Base-by-base conservation (phyloP, 2,113 vertebrate genomes). In the Bubo blakistoni region DNA sequence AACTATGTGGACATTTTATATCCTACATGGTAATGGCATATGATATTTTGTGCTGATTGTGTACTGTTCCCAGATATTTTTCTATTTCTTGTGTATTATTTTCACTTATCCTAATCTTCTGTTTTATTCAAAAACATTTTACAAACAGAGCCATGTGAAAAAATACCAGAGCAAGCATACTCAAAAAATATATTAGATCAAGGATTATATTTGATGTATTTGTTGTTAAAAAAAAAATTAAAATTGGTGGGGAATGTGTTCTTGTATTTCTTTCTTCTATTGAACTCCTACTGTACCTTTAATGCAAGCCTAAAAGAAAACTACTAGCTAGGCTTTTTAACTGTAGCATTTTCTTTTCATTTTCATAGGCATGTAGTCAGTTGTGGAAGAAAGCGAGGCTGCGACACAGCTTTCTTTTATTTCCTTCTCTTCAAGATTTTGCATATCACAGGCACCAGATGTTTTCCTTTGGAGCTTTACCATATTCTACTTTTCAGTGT, bases 1-100 rank as follows among this genome's bases (percentile, higher is more conserved):
- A 94, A 24, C 21, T 84, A 13, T 65, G 24, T 72, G n/a, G 26
- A 16, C 86, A 47, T 88, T 95, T 95, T 80, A 29, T 90, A n/a
- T 72, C 13, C 26, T 71, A 9, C 59, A 3, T 80, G 29, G 36
- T 81, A 58, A 49, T 46, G 72, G 21, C 24, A 44, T 61, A 17
- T 38, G 34, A 10, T 69, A 61, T 69, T 83, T 94, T 70, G 27
- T 88, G 34, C 11, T 81, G 21, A 44, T 78, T 70, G 10, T 52
- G 15, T 89, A 19, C 20, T 57, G 10, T 62, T 93, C 21, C 46
- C 71, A 65, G 96, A 87, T 96, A 96, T 86, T 96, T 97, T 96
- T 86, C 57, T 94, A 4, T 97, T 97, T 96, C 82, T 94, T 9
- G 7, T 83, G 40, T 10, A 10, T 83, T 44, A 54, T 63, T 61